These are phyloP conservation scores for Cebidichthys violaceus DNA, from an alignment of 2,113 vertebrate genomes.

Conservation along the genomic window DNA sequence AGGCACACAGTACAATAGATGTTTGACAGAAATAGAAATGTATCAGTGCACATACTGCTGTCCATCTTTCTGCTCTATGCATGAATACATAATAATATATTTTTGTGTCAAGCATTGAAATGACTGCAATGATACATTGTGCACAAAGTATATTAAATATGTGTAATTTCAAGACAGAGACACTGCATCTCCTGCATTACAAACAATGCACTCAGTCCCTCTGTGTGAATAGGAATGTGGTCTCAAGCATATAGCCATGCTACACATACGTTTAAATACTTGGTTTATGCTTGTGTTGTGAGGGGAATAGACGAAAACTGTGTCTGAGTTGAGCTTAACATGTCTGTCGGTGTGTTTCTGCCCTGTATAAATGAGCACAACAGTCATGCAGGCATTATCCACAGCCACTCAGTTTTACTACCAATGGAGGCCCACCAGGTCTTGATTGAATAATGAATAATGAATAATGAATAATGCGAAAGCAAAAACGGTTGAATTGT, in stretches of 20 bases:
- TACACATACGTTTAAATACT: not conserved
- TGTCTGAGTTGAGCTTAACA: not conserved
- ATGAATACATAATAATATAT: slow-evolving; percentile 40
- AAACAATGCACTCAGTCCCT: not conserved
- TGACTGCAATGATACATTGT: slow-evolving; percentile 48
- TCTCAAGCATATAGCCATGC: not conserved
- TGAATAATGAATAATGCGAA: not conserved
- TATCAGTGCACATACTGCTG: slow-evolving; percentile 33
- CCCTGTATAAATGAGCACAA: too few species aligned
- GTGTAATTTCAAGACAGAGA: slow-evolving; percentile 10
- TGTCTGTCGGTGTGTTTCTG: not conserved
- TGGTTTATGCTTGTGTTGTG: not conserved
- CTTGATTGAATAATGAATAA: not conserved
- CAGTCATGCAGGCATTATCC: not conserved
- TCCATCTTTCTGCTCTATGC: slow-evolving; percentile 44
- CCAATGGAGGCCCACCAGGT: not conserved
- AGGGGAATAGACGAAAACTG: not conserved
- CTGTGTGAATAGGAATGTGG: not conserved
- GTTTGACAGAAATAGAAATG: slow-evolving; percentile 60
- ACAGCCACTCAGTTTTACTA: not conserved
- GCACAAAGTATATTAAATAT: slow-evolving; percentile 8
- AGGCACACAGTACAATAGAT: slow-evolving; percentile 44
- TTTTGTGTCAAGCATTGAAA: slow-evolving; percentile 37
- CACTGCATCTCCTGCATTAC: slow-evolving; percentile 11
- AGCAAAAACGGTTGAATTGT: not conserved